These are phyloP conservation scores for Leucoraja ocellata DNA, from an alignment of 2,797 vertebrate species.

Conservation along the genomic window DNA sequence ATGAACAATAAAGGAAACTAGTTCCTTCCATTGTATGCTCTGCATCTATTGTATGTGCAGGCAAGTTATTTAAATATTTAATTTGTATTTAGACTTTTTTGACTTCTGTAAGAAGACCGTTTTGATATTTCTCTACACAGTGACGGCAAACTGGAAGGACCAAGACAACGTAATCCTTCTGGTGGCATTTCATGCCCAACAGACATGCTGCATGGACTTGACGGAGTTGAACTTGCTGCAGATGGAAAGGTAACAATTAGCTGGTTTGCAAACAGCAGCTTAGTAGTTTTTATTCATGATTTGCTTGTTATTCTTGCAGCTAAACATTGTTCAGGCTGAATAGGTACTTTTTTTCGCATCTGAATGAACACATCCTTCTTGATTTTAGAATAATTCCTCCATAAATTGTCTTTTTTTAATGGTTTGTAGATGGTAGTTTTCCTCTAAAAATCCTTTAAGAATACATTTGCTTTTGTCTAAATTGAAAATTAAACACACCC, in stretches of 20 bases:
- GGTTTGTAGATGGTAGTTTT: background rate
- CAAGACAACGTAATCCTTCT: slow-evolving; percentile 83
- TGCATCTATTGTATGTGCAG: background rate
- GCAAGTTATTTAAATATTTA: background rate
- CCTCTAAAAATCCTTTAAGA: too few species aligned
- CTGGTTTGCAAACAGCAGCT: background rate
- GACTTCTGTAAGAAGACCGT: background rate
- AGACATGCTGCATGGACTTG: slow-evolving; percentile 79
- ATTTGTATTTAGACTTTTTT: background rate
- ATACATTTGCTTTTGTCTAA: background rate
- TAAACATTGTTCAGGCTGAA: background rate
- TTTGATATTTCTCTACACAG: slow-evolving; percentile 52
- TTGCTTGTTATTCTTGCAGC: background rate
- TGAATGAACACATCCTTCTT: background rate
- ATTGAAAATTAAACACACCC: background rate
- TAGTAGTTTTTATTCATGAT: background rate
- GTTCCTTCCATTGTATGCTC: slow-evolving; percentile 19
- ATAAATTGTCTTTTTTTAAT: background rate
- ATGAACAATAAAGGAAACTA: background rate
- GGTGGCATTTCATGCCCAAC: slow-evolving; percentile 62
- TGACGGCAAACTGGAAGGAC: slow-evolving; percentile 77
- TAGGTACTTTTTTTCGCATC: too few species aligned
- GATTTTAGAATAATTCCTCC: background rate
- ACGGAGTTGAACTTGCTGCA: slow-evolving; percentile 82
- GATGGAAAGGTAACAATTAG: slow-evolving; percentile 72